A percentile compares a stretch with the other conserved stretches of the same genome.
Conservation (phyloP, 2,797 vertebrate species). For the Eidolon dupreanum region DNA sequence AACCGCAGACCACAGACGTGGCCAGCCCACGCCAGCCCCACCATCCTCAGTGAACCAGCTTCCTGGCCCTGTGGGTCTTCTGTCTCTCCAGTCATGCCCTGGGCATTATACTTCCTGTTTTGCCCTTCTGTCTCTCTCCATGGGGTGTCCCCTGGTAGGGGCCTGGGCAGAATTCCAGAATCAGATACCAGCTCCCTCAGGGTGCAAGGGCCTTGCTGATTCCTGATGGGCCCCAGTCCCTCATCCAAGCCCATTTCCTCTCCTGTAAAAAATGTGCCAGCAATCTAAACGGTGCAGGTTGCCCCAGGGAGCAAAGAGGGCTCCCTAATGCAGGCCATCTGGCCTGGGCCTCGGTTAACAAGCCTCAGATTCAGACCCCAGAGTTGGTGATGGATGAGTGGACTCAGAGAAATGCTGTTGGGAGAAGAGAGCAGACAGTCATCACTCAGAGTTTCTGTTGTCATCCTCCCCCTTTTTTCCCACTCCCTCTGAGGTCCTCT, state of each 20-base stretch:
- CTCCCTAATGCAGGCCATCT: not conserved
- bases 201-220: not conserved
- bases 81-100: fast-evolving
- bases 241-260: not conserved
- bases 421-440: not conserved
- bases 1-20: fast-evolving
- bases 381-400: fast-evolving
- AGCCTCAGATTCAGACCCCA: not conserved
- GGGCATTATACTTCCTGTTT: not conserved
- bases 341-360: not conserved
- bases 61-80: not conserved
- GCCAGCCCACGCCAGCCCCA: not conserved
- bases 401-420: not conserved
- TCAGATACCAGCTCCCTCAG: not conserved
- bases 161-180: not conserved
- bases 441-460: not conserved
- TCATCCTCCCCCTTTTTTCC: not conserved
- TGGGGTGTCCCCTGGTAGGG: fast-evolving
- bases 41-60: too few relatives aligned
- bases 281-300: fast-evolving
- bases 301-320: not conserved
- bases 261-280: not conserved
- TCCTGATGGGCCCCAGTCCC: not conserved
- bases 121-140: not conserved
- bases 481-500: fast-evolving